phyloP scores from a whole-genome alignment of 1,140 invertebrate genomes.

The Apis laboriosa region DNA sequence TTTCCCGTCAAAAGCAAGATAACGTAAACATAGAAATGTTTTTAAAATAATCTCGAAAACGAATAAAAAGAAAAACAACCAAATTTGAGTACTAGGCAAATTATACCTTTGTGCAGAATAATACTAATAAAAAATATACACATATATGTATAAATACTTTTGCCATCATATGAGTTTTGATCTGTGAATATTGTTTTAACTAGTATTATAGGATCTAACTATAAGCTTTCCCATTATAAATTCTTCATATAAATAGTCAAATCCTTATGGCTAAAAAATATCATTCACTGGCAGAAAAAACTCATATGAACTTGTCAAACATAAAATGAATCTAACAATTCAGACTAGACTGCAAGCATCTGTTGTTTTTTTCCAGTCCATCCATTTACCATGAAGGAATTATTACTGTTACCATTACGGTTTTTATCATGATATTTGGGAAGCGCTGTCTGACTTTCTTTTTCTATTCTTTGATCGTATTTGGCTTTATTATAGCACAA shows the following conservation, averaged over 20 bases:
- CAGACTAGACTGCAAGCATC: conserved; percentile 69
- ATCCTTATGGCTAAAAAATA: background rate
- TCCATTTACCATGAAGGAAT: conserved; percentile 70
- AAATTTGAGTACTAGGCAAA: background rate
- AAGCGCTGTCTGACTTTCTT: conserved; percentile 81
- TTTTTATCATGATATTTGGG: conserved; percentile 78
- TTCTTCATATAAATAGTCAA: background rate
- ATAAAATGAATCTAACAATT: conserved; percentile 53
- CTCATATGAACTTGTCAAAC: conserved; percentile 29
- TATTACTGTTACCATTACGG: conserved; percentile 68
- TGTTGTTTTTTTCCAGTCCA: conserved; percentile 65
- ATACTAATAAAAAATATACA: conserved; percentile 36
- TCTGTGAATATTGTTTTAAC: background rate
- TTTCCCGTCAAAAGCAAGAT: conserved; percentile 7
- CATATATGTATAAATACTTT: conserved; percentile 36
- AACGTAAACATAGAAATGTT: background rate
- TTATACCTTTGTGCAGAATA: conserved; percentile 37
- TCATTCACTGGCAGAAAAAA: conserved; percentile 12
- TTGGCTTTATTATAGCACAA: conserved; percentile 94
- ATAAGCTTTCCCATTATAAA: background rate
- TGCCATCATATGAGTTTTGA: conserved; percentile 34
- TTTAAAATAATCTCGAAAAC: background rate
- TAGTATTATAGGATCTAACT: background rate
- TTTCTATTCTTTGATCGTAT: conserved; percentile 85
- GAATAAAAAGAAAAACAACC: background rate